These are phyloP conservation scores for Aricia agestis DNA, from an alignment of 1,140 invertebrate species.

Conservation along the genomic window DNA sequence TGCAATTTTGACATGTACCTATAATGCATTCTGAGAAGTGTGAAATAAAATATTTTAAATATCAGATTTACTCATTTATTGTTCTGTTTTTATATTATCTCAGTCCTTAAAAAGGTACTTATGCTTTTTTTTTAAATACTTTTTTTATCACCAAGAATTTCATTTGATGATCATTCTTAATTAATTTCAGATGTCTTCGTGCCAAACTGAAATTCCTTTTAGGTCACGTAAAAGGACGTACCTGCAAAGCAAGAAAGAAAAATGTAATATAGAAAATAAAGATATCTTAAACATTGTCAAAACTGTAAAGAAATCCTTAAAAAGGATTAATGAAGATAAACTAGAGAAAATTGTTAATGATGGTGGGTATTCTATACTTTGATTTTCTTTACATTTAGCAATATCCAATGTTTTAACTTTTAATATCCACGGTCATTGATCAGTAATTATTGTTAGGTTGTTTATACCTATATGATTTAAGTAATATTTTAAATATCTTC, in stretches of 20 bases:
- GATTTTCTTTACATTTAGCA: not conserved
- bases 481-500: not conserved
- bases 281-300: conserved; percentile 42
- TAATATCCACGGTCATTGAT: too few relatives aligned
- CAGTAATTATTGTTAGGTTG: too few relatives aligned
- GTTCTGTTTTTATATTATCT: not conserved
- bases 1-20: conserved; percentile 3
- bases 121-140: not conserved
- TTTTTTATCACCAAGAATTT: not conserved
- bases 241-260: conserved; percentile 36
- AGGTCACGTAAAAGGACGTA: conserved; percentile 57
- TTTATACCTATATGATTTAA: not conserved
- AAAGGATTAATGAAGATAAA: conserved; percentile 30
- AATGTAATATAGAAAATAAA: conserved; percentile 50
- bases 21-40: not conserved
- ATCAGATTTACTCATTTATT: not conserved
- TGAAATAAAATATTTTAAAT: conserved; percentile 23
- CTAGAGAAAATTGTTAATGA: conserved; percentile 19
- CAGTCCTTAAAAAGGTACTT: not conserved
- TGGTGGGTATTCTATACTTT: not conserved
- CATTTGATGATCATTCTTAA: not conserved
- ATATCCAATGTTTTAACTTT: too few relatives aligned
- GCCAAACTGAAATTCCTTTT: conserved; percentile 62
- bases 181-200: conserved; percentile 54
- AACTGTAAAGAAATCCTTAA: conserved; percentile 25